Percentiles rank a stretch among this genome's conserved stretches.
Conservation (phyloP, 2,888 invertebrate genomes). For the Melieria picta region DNA sequence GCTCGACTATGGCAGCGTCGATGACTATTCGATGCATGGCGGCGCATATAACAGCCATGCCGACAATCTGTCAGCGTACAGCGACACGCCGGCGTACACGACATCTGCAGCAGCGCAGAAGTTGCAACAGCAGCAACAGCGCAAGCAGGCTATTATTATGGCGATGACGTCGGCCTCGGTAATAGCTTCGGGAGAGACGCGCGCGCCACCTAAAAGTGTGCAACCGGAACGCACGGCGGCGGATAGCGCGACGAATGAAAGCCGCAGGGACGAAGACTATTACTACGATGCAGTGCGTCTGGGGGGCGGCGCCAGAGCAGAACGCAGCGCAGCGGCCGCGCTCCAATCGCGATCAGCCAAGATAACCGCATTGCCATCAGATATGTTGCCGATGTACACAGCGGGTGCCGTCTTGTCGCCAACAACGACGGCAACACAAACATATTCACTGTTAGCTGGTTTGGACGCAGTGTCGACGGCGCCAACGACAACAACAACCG, state of each 20-base stretch:
- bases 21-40: slow-evolving; percentile 71
- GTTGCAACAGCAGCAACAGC: slow-evolving; percentile 43
- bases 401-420: background rate
- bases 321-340: background rate
- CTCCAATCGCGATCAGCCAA: background rate
- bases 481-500: slow-evolving; percentile 19
- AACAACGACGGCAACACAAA: slow-evolving; percentile 16
- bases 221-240: background rate
- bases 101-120: slow-evolving; percentile 37
- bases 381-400: no score
- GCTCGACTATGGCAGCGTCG: slow-evolving; percentile 73
- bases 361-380: no score
- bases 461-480: slow-evolving; percentile 21
- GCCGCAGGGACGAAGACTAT: background rate
- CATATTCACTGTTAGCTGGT: slow-evolving; percentile 29
- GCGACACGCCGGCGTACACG: slow-evolving; percentile 49
- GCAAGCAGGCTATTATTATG: slow-evolving; percentile 55
- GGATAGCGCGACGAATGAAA: background rate
- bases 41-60: slow-evolving; percentile 40
- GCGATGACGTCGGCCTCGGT: slow-evolving; percentile 61
- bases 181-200: slow-evolving; percentile 60
- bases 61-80: slow-evolving; percentile 54
- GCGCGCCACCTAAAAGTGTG: slow-evolving; percentile 48
- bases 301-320: background rate
- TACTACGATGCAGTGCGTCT: background rate